A percentile compares a stretch with the other conserved stretches of the same genome.
phyloP scores from a whole-genome alignment of 2,797 vertebrate species.

The Crocidura indochinensis region DNA sequence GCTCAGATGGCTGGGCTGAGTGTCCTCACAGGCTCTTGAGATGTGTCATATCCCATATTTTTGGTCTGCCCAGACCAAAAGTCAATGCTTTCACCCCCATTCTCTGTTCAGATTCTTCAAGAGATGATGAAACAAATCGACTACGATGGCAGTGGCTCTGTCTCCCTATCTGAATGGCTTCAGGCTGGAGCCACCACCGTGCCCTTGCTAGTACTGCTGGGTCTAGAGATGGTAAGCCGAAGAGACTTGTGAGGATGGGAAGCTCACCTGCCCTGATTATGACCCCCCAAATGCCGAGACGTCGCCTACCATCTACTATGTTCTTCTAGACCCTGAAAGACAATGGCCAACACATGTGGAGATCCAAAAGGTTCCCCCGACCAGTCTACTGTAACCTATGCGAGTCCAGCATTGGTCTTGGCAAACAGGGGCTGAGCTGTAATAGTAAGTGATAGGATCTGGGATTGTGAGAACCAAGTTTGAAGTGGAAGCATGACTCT shows the following conservation, averaged over 20 bases:
- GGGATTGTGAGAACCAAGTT: not conserved
- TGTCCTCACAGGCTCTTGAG: not conserved
- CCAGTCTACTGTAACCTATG: slow-evolving; percentile 96
- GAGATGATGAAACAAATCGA: slow-evolving; percentile 98
- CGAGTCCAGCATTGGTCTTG: slow-evolving; percentile 93
- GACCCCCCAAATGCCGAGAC: not conserved
- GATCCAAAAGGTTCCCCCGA: slow-evolving; percentile 95
- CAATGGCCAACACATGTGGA: slow-evolving; percentile 96
- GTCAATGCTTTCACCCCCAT: not conserved
- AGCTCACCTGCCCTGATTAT: not conserved
- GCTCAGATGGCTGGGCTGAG: not conserved
- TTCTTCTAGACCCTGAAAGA: slow-evolving; percentile 93
- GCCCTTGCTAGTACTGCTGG: slow-evolving; percentile 95
- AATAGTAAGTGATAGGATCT: slow-evolving; percentile 92
- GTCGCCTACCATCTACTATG: slow-evolving; percentile 41
- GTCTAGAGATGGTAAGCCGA: slow-evolving; percentile 92
- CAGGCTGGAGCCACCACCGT: slow-evolving; percentile 96
- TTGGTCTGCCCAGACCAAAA: not conserved
- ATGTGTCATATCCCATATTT: not conserved
- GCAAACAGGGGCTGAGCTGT: slow-evolving; percentile 96
- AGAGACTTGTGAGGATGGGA: not conserved
- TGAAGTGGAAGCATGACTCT: not conserved
- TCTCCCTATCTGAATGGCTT: slow-evolving; percentile 96
- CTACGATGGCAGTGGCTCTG: slow-evolving; percentile 95
- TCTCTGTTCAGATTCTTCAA: slow-evolving; percentile 93